Conservation (phyloP, 2,113 vertebrate species). For the Protomyctophum bolini region DNA sequence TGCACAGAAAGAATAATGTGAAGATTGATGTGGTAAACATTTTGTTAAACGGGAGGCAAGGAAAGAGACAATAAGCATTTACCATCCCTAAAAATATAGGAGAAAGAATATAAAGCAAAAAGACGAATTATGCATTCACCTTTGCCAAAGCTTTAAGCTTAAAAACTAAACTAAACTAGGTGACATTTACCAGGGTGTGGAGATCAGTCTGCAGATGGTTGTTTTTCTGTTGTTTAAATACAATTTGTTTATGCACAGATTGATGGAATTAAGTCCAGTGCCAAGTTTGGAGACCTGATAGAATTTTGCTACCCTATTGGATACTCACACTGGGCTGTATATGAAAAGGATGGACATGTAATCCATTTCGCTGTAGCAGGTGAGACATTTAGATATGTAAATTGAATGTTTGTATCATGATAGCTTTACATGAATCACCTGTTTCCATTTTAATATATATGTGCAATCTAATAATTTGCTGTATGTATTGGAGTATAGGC, state of each 20-base stretch:
- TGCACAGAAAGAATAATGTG: background rate
- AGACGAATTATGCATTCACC: background rate
- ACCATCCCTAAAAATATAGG: too few species aligned
- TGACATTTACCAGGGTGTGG: slow-evolving; percentile 3
- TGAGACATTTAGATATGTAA: slow-evolving; percentile 25
- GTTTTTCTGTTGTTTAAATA: slow-evolving; percentile 5
- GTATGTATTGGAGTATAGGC: too few species aligned
- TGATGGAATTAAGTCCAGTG: slow-evolving; percentile 43
- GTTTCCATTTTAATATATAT: too few species aligned
- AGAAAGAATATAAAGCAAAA: background rate
- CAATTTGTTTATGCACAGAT: slow-evolving; percentile 37
- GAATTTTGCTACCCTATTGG: slow-evolving; percentile 72
- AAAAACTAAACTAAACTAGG: slow-evolving; percentile 17
- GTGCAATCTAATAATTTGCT: too few species aligned
- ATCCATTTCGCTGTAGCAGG: slow-evolving; percentile 73
- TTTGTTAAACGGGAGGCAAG: background rate
- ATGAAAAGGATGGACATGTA: slow-evolving; percentile 61
- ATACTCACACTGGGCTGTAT: slow-evolving; percentile 74
- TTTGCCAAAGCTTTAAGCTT: slow-evolving; percentile 36
- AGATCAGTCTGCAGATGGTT: background rate
- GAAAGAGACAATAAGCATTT: too few species aligned
- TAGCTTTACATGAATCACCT: too few species aligned
- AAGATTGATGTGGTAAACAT: background rate
- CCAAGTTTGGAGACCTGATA: slow-evolving; percentile 69
- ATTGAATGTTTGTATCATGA: too few species aligned